A percentile compares a stretch with the other conserved stretches of the same genome.
phyloP scores from a whole-genome alignment of 2,113 vertebrate species.

The Halichoerus grypus region DNA sequence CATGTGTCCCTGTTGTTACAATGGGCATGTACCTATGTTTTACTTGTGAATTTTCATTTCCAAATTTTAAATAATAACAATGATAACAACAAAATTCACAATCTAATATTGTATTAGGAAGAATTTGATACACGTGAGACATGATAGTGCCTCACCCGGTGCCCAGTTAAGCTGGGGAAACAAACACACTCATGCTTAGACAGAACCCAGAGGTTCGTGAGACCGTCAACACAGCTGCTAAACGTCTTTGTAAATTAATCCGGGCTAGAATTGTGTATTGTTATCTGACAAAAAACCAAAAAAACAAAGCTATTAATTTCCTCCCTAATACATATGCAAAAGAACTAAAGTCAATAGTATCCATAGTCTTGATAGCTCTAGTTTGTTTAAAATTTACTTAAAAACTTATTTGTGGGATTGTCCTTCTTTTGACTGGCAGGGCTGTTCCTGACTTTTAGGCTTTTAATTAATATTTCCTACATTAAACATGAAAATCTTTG shows the following conservation, averaged over 20 bases:
- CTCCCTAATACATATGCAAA: background rate
- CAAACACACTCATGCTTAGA: background rate
- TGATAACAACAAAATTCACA: background rate
- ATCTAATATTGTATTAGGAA: background rate
- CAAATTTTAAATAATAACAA: background rate
- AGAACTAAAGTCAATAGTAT: background rate
- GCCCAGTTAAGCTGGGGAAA: background rate
- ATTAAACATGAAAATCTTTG: background rate
- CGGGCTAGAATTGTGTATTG: background rate
- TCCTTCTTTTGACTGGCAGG: background rate
- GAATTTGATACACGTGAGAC: background rate
- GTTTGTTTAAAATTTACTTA: constrained; percentile 21
- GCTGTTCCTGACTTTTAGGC: background rate
- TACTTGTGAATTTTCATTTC: constrained; percentile 12
- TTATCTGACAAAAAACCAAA: background rate
- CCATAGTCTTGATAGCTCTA: background rate
- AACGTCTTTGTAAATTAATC: constrained; percentile 7
- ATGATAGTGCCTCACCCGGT: background rate
- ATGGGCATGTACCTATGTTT: background rate
- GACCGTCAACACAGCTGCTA: background rate
- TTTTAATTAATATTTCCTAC: background rate
- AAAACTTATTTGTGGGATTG: background rate
- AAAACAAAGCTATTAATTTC: background rate
- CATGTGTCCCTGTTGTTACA: background rate
- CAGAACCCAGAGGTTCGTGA: background rate